Percentiles rank a stretch among this genome's conserved stretches.
phyloP scores from a whole-genome alignment of 30 jellyfish, hydroid and myxozoan genomes.

The Turritopsis rubra region DNA sequence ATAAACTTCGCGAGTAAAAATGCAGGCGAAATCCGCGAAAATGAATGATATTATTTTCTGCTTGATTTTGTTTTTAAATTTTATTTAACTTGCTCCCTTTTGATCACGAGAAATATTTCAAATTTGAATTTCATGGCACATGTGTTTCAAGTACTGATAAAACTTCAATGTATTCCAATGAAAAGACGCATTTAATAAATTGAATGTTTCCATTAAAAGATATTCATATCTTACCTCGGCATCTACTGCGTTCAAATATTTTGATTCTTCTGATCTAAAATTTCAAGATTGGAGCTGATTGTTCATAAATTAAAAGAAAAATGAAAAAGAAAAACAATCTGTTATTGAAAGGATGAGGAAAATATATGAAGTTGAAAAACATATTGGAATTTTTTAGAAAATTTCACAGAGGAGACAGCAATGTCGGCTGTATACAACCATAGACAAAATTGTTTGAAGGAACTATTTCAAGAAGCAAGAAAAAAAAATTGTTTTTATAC shows the following conservation, averaged over 20 bases:
- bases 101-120: too few species aligned
- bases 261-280: not conserved
- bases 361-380: not conserved
- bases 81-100: too few species aligned
- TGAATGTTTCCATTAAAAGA: not conserved
- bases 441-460: conserved; percentile 13
- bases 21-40: too few species aligned
- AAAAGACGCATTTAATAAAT: not conserved
- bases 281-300: not conserved
- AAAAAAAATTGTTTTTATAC: not conserved
- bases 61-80: too few species aligned
- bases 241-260: not conserved
- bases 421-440: not conserved
- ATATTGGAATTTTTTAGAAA: not conserved
- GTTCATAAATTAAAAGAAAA: not conserved
- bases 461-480: conserved; percentile 7
- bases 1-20: too few species aligned
- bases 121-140: not conserved
- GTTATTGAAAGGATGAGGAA: not conserved
- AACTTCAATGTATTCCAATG: not conserved
- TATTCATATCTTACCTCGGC: not conserved
- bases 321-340: not conserved
- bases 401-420: not conserved
- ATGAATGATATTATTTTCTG: too few species aligned
- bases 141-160: not conserved